Conservation (phyloP, 2,797 vertebrate genomes). For the Columba guinea region DNA sequence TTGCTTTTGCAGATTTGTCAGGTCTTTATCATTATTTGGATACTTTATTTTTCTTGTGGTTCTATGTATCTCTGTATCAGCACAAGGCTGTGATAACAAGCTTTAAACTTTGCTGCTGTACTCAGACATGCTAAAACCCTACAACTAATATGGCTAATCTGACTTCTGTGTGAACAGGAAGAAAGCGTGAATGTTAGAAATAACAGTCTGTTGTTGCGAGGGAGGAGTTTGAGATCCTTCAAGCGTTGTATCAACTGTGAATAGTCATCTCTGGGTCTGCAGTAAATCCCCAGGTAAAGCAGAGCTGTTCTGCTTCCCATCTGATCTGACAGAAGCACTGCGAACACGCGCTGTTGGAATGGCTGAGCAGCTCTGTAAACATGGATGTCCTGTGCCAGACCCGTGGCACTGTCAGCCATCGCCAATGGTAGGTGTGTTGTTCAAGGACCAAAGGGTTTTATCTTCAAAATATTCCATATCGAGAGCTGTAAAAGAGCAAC, state of each 20-base stretch:
- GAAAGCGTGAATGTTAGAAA: constrained; percentile 55
- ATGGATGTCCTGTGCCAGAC: accelerated
- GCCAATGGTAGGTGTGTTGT: accelerated
- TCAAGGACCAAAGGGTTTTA: not conserved
- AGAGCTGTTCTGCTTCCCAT: not conserved
- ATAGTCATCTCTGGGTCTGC: not conserved
- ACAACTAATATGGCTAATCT: constrained; percentile 60
- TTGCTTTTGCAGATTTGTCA: constrained; percentile 26
- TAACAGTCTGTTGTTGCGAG: constrained; percentile 25
- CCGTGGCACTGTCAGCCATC: not conserved
- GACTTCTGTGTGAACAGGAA: constrained; percentile 70
- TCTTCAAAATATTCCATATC: not conserved
- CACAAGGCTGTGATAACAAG: constrained; percentile 39
- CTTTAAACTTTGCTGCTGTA: constrained; percentile 34
- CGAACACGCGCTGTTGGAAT: accelerated
- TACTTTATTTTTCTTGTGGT: constrained; percentile 57
- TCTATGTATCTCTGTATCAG: constrained; percentile 49
- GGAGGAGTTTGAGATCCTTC: constrained; percentile 6
- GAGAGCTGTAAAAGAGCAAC: not conserved
- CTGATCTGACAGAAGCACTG: not conserved
- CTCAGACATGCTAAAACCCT: constrained; percentile 48
- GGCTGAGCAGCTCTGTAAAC: not conserved
- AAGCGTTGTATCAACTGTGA: not conserved
- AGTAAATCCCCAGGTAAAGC: constrained; percentile 53
- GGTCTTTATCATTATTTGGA: not conserved